These are phyloP conservation scores for Cololabis saira DNA, from an alignment of 2,113 vertebrate species.

Conservation along the genomic window DNA sequence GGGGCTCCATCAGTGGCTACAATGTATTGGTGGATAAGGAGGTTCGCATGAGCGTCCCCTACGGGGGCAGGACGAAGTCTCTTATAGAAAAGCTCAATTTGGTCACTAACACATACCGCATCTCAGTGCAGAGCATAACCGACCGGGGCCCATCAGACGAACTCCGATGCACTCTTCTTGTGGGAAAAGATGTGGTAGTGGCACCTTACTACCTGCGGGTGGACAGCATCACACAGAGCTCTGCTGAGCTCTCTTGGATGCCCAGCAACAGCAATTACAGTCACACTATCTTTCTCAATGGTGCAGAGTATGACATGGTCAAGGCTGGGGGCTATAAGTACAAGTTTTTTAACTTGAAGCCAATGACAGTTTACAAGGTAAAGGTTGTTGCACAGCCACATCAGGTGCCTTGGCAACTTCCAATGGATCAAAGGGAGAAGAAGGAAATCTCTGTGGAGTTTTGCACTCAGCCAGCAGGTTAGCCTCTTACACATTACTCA, in stretches of 20 bases:
- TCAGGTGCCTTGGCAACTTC: conserved; percentile 98
- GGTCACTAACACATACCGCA: conserved; percentile 87
- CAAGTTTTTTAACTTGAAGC: conserved; percentile 92
- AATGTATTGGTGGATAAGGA: conserved; percentile 94
- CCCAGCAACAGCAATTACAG: conserved; percentile 98
- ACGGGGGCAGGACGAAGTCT: conserved; percentile 91
- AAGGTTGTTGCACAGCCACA: conserved; percentile 92
- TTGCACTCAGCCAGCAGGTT: conserved; percentile 95
- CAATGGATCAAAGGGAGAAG: conserved; percentile 92
- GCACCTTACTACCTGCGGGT: conserved; percentile 92
- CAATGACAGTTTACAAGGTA: conserved; percentile 91
- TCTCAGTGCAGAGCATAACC: conserved; percentile 92
- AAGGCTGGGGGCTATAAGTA: conserved; percentile 92
- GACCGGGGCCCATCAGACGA: conserved; percentile 90
- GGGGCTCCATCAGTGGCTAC: conserved; percentile 93
- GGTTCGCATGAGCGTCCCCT: conserved; percentile 87
- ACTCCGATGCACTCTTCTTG: conserved; percentile 92
- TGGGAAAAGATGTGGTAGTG: conserved; percentile 94
- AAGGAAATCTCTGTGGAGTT: conserved; percentile 94
- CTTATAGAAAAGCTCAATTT: conserved; percentile 95
- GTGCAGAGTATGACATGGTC: conserved; percentile 91
- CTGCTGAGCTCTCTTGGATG: conserved; percentile 93
- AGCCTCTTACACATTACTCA: conserved; percentile 41
- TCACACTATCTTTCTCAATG: conserved; percentile 94
- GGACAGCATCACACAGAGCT: conserved; percentile 89